These are phyloP conservation scores for Phthorimaea operculella DNA, from an alignment of 1,140 invertebrate genomes.

Conservation along the genomic window DNA sequence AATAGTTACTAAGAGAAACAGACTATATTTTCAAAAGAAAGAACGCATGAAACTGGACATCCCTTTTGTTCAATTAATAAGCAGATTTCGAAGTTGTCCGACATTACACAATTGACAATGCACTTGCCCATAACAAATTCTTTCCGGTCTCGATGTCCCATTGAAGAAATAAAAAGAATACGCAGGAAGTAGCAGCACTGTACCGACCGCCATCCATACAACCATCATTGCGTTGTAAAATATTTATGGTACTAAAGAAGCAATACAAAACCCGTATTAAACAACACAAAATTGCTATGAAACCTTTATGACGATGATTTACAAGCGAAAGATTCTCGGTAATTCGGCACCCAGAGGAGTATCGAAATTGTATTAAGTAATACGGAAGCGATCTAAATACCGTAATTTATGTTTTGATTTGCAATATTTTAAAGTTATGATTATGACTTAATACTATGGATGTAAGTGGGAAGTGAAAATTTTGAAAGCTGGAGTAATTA, in stretches of 20 bases:
- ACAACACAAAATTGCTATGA: conserved; percentile 24
- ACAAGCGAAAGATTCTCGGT: conserved; percentile 12
- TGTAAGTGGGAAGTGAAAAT: no score
- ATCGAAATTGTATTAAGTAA: not conserved
- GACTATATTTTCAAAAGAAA: no score
- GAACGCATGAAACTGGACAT: no score
- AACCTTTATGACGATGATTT: conserved; percentile 21
- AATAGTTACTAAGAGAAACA: no score
- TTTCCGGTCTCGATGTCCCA: conserved; percentile 33
- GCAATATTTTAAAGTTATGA: conserved; percentile 13
- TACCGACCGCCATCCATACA: conserved; percentile 21
- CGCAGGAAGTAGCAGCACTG: conserved; percentile 32
- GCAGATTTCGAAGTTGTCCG: no score
- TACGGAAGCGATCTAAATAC: not conserved
- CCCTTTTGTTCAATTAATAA: no score
- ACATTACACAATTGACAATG: conserved; percentile 18
- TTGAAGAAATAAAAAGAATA: conserved; percentile 12
- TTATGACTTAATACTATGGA: conserved; percentile 6
- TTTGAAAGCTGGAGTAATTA: no score
- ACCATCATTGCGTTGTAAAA: conserved; percentile 29
- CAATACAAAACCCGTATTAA: conserved; percentile 20
- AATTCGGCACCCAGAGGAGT: not conserved
- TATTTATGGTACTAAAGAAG: conserved; percentile 25
- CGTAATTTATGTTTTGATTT: not conserved
- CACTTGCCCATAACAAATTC: conserved; percentile 31